Base-by-base conservation (phyloP, 2,888 invertebrate genomes). In the Hylaea fasciaria region DNA sequence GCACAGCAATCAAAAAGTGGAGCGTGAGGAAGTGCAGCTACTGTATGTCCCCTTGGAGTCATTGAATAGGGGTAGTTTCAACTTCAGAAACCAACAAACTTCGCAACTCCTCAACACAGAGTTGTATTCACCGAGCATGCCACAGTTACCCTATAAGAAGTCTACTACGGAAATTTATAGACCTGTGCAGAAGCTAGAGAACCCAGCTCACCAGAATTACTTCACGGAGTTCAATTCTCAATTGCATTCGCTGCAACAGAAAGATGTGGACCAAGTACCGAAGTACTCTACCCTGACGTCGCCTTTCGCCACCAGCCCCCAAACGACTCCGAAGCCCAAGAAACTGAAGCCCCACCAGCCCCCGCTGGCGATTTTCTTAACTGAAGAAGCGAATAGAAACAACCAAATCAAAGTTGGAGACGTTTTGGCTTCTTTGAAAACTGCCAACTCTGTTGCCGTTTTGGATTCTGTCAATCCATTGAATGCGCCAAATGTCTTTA, bases 21-120 rank as follows among this genome's bases (percentile, higher is more conserved):
- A 93, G 79, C 87, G 91, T 70, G 95, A 95, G 82, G 94, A 95
- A 84, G 95, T 97, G 0, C 97, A 97, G 77, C 83, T 97, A 39
- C 89, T 97, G 0, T 97, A 97, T 76, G 96, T 97, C 0, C 97
- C 97, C 5, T 93, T 96, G 22, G 96, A 97, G 75, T 94, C 96
- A 0, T 82, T 96, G 17, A 94, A 94, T 69, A 82, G 85, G 70
- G 92, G 92, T 9, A 88, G 89, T 65, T 90, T 85, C 64, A 87
- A 91, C 74, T 85, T 89, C 56, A 83, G 87, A 67, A 85, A 72
- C 56, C 86, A 89, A 17, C 71, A 80, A 4, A 60, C 70, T 29
- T 68, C 86, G 0, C 87, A 89, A 57, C 61, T 84, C 32, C 60
- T 86, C 3, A 86, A 86, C 61, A 66, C 81, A 3, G 89, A 91